These are phyloP conservation scores for Carcinoscorpius rotundicauda DNA, from an alignment of 1,140 invertebrate species.

Conservation along the genomic window DNA sequence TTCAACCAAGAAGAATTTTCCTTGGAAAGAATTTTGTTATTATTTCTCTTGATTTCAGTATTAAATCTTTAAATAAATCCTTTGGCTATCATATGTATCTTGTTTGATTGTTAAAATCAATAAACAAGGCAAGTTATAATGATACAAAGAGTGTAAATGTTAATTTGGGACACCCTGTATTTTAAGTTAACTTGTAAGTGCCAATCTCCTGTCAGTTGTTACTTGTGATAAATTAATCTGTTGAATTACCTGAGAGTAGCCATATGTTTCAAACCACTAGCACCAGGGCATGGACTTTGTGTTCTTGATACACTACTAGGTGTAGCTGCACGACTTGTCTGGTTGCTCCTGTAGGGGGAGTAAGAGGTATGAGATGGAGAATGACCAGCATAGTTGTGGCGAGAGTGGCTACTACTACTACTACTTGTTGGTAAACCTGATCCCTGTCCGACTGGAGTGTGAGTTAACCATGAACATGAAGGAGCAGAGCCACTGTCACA, in stretches of 20 bases:
- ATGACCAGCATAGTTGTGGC: conserved; percentile 9
- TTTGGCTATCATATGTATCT: too few species aligned
- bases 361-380: conserved; percentile 7
- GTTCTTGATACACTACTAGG: conserved; percentile 4
- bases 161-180: too few species aligned
- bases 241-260: conserved; percentile 18
- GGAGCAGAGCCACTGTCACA: neutral
- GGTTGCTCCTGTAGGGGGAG: conserved; percentile 12
- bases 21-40: too few species aligned
- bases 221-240: neutral
- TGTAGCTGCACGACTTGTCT: conserved; percentile 9
- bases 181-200: too few species aligned
- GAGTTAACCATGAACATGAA: conserved; percentile 1
- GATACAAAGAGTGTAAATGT: too few species aligned
- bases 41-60: too few species aligned
- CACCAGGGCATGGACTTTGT: conserved; percentile 6
- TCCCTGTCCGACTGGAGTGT: neutral
- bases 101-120: too few species aligned
- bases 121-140: too few species aligned
- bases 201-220: too few species aligned
- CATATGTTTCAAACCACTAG: conserved; percentile 18
- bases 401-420: too few species aligned
- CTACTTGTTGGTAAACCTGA: neutral
- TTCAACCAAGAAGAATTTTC: too few species aligned
- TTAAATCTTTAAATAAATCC: too few species aligned